Conservation (phyloP, 1,140 invertebrate genomes). For the Muscidifurax raptorellus region DNA sequence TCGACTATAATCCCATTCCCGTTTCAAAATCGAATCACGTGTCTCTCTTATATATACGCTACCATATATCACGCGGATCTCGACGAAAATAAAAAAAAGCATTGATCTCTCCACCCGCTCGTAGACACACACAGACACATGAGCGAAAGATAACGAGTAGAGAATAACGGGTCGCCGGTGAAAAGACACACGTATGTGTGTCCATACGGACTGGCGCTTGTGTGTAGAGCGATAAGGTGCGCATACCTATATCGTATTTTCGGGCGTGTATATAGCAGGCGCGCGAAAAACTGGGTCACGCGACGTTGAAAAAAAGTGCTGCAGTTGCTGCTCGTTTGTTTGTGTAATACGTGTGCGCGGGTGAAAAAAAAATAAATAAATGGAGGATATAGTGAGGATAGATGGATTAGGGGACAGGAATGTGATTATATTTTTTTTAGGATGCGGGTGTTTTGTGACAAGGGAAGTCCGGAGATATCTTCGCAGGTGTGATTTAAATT, state of each 20-base stretch:
- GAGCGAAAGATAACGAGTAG: neutral
- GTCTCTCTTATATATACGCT: no score
- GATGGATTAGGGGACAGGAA: neutral
- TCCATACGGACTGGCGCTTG: neutral
- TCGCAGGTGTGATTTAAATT: neutral
- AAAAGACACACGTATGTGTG: neutral
- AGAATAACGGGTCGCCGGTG: neutral
- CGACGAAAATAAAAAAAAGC: neutral
- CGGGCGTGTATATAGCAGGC: neutral
- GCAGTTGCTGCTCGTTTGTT: neutral
- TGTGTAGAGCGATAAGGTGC: neutral
- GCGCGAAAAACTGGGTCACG: constrained; percentile 38
- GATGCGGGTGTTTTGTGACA: neutral
- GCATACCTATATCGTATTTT: constrained; percentile 25
- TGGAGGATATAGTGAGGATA: neutral
- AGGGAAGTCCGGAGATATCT: neutral
- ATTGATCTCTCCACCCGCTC: neutral
- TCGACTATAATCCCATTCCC: no score
- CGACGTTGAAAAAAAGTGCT: constrained; percentile 1
- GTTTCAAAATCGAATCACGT: neutral
- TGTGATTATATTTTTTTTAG: neutral
- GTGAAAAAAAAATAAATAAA: neutral
- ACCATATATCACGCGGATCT: neutral
- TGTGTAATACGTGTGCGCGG: neutral
- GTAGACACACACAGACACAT: no score